Evolutionary conservation across 2,113 vertebrate genomes (phyloP), one percentile per base, ranked within the genome.

Genomic region (Rhinopomastus cyanomelas): DNA sequence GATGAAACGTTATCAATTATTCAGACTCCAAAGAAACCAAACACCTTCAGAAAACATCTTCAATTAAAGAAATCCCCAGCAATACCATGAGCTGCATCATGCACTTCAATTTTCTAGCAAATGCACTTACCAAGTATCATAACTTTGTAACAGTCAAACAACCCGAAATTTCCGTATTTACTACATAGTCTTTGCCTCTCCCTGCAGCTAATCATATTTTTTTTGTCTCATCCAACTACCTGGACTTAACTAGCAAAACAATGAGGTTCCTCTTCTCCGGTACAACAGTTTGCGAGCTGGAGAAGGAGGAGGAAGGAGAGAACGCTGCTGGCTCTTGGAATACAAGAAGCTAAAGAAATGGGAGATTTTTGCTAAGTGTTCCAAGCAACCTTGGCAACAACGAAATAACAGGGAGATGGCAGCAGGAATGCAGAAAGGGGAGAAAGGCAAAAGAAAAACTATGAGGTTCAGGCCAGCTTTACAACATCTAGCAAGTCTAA

Each of bases 1-100:
- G 8, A 32, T 75, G 68, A 91, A 92, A 78, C 39, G 30, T 56
- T 39, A 64, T 96, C 82, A 92, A 96, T 96, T 91, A 95, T 95
- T 89, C 65, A 96, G 57, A 91, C 83, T 27, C 39, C 42, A 81
- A 81, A 51, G 95, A 91, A 95, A 96, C 76, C 30, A 51, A 92
- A 94, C 30, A 88, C 93, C 55, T 88, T 64, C 17, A 83, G 64
- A 86, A 93, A 91, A 93, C 61, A 57, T 51, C 53, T 81, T 71
- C 80, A 78, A n/a, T 83, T 51, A 75, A 81, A 88, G 65, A 79
- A 88, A 81, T 51, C 61, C 27, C 30, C 49, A 75, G 36, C 61
- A 53, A 29, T 3, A 53, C 57, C 27, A 85, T 1, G 1, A 89
- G 34, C 16, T 42, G 12, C 22, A 32, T 30, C 5, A 1, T 23